phyloP scores from a whole-genome alignment of 2,113 vertebrate species.

The Pangasianodon gigas region DNA sequence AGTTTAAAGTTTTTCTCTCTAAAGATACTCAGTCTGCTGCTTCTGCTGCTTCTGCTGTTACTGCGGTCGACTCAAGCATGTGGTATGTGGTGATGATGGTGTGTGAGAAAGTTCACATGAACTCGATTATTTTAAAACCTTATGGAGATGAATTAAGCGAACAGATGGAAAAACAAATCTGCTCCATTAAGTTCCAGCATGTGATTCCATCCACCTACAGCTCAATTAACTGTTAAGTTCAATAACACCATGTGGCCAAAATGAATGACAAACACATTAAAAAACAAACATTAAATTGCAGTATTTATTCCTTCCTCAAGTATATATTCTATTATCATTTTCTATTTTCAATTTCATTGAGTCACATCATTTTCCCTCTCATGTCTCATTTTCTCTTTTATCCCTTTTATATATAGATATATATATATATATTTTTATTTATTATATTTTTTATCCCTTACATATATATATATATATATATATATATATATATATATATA shows the following conservation, averaged over 20 bases:
- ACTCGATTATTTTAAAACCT: conserved; percentile 39
- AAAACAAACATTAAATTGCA: no score
- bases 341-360: background rate
- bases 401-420: no score
- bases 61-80: conserved; percentile 19
- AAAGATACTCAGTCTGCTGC: conserved; percentile 29
- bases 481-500: no score
- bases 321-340: background rate
- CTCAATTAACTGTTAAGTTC: conserved; percentile 33
- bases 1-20: conserved; percentile 44
- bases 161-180: conserved; percentile 15
- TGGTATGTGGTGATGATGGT: conserved; percentile 26
- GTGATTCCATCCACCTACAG: conserved; percentile 1
- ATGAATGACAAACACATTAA: background rate
- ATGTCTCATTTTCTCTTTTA: no score
- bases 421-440: no score
- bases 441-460: no score
- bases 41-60: conserved; percentile 19
- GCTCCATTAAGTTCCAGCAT: conserved; percentile 13
- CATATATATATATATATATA: no score
- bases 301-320: no score
- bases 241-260: background rate
- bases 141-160: conserved; percentile 36
- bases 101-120: conserved; percentile 19
- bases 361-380: background rate